Evolutionary conservation across 2,888 invertebrate species (phyloP), one percentile per base, ranked within the genome.

Genomic region (Sthenelais limicola): DNA sequence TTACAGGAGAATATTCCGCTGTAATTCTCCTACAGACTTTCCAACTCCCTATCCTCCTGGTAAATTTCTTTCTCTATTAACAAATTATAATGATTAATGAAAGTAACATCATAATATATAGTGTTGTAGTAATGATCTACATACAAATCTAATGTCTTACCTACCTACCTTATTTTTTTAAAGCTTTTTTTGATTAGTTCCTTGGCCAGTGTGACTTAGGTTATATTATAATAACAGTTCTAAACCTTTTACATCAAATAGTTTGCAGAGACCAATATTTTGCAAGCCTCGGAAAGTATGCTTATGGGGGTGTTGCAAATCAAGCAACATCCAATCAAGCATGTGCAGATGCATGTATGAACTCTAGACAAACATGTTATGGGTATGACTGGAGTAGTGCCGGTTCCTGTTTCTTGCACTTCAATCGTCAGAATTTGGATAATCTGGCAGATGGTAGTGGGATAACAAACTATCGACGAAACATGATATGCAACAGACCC

Each of bases 391-490:
- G 43, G 43, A 43, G 18, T 18, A 9, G 9, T 43, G 9, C 43
- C 43, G 43, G 43, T 12, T 18, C 9, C 9, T 43, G 43, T 43
- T 43, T 12, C 15, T 18, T 43, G 43, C 43, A 43, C 43, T 43
- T 43, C 43, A 43, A 43, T 43, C 43, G 9, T 18, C 43, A 43
- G 43, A 43, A 43, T 18, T 12, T 43, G 9, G 43, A 43, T n/a
- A 15, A 15, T 26, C 38, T 62, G 24, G 15, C 9, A 24, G 1
- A 12, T 3, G 62, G 38, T n/a, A 5, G 21, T 21, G 62, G 62
- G n/a, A 43, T 62, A 5, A 62, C 62, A 35, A 62, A 62, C 62
- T 62, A 38, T 26, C 62, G 21, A 43, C 9, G 62, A 38, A 5
- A 21, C 7, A 38, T 62, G 38, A n/a, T 1, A 4, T 62, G 62